These are phyloP conservation scores for Polypterus senegalus DNA, from an alignment of 2,113 vertebrate species.

Conservation along the genomic window DNA sequence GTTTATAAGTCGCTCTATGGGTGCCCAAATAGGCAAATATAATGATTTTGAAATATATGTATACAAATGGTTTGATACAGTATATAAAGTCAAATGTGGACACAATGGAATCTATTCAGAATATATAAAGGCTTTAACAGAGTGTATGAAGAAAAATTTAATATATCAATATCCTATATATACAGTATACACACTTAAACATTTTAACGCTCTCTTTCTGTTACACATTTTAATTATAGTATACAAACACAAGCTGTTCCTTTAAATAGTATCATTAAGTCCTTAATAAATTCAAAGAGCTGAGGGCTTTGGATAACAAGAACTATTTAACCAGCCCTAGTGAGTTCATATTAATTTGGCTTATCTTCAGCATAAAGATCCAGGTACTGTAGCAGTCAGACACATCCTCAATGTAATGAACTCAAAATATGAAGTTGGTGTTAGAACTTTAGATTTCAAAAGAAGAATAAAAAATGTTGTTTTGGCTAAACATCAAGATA, in stretches of 20 bases:
- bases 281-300: slow-evolving; percentile 54
- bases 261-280: slow-evolving; percentile 64
- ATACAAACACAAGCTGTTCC: slow-evolving; percentile 49
- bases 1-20: too few relatives aligned
- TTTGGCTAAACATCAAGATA: slow-evolving; percentile 53
- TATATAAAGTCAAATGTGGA: too few relatives aligned
- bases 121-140: too few relatives aligned
- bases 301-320: slow-evolving; percentile 56
- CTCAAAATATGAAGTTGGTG: slow-evolving; percentile 58
- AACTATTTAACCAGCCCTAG: slow-evolving; percentile 50
- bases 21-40: too few relatives aligned
- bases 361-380: slow-evolving; percentile 46
- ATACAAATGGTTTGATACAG: too few relatives aligned
- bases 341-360: slow-evolving; percentile 64
- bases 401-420: slow-evolving; percentile 54
- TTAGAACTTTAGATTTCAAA: slow-evolving; percentile 41
- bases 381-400: slow-evolving; percentile 50
- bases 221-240: slow-evolving; percentile 60
- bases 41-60: too few relatives aligned
- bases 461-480: slow-evolving; percentile 40
- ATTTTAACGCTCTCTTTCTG: neutral
- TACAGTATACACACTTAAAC: too few relatives aligned
- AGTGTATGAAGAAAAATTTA: too few relatives aligned
- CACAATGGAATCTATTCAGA: too few relatives aligned
- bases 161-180: too few relatives aligned